These are phyloP conservation scores for Frieseomelitta varia DNA, from an alignment of 1,140 invertebrate species.

Conservation along the genomic window DNA sequence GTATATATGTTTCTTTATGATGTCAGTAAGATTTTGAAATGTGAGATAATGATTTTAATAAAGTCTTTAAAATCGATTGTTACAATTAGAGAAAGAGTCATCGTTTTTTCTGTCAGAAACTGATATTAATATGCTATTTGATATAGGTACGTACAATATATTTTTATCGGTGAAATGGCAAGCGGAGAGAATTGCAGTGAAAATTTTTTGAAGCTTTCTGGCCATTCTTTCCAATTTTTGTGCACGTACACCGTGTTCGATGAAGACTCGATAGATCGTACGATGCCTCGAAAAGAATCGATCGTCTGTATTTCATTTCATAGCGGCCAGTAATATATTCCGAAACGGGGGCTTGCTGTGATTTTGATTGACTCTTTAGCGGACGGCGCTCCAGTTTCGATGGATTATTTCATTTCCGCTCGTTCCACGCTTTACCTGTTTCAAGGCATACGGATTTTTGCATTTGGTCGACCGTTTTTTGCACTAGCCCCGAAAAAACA, in stretches of 20 bases:
- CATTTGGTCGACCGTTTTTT: background rate
- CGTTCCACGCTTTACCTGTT: background rate
- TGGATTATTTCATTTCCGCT: conserved; percentile 30
- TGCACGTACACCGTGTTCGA: background rate
- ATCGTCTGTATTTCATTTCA: background rate
- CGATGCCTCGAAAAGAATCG: background rate
- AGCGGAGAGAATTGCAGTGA: background rate
- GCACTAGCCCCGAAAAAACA: background rate
- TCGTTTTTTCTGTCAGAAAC: background rate
- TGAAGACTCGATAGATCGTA: background rate
- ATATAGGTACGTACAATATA: background rate
- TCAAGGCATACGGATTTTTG: conserved; percentile 9
- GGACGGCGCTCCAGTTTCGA: conserved; percentile 2
- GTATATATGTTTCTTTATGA: no score
- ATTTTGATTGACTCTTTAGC: conserved; percentile 27
- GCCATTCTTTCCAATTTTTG: background rate
- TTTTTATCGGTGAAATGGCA: background rate
- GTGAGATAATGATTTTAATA: no score
- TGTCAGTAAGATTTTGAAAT: no score
- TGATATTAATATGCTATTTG: background rate
- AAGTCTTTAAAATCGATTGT: no score
- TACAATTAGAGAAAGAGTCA: no score
- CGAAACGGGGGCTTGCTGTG: conserved; percentile 9
- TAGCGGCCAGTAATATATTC: conserved; percentile 2
- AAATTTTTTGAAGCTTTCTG: background rate